A percentile compares a stretch with the other conserved stretches of the same genome.
These are phyloP conservation scores for Thunnus albacares DNA, from an alignment of 2,797 vertebrate species.

Conservation along the genomic window DNA sequence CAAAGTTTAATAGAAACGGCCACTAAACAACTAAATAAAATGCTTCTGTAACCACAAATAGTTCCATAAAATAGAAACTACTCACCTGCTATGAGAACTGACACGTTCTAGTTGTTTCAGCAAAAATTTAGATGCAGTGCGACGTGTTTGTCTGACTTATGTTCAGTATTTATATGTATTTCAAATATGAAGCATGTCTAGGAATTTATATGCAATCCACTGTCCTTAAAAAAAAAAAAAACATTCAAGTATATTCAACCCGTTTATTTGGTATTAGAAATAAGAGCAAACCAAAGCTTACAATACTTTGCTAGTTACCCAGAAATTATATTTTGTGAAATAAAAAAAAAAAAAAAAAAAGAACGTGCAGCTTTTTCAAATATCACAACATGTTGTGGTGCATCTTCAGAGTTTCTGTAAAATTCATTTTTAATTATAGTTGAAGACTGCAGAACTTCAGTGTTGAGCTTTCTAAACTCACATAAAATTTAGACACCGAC, in stretches of 20 bases:
- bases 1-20: slow-evolving; percentile 14
- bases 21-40: slow-evolving; percentile 33
- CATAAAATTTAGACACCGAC: slow-evolving; percentile 19
- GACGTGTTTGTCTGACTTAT: slow-evolving; percentile 29
- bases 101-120: slow-evolving; percentile 49
- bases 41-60: slow-evolving; percentile 46
- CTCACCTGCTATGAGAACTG: slow-evolving; percentile 73
- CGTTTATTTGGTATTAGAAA: slow-evolving; percentile 83
- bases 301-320: slow-evolving; percentile 48
- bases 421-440: slow-evolving; percentile 41
- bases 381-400: slow-evolving; percentile 31
- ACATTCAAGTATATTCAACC: slow-evolving; percentile 52
- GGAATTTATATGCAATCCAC: background rate
- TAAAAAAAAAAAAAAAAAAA: background rate
- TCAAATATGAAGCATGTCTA: slow-evolving; percentile 15
- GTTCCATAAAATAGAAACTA: slow-evolving; percentile 62
- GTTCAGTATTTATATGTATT: slow-evolving; percentile 21
- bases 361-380: slow-evolving; percentile 22
- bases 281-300: slow-evolving; percentile 62
- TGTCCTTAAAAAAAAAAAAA: slow-evolving; percentile 11
- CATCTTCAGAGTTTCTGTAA: slow-evolving; percentile 33
- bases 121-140: slow-evolving; percentile 36
- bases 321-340: slow-evolving; percentile 43
- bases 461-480: slow-evolving; percentile 17
- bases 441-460: slow-evolving; percentile 2